Conservation (phyloP, 1,140 invertebrate genomes). For the Eurosta solidaginis region DNA sequence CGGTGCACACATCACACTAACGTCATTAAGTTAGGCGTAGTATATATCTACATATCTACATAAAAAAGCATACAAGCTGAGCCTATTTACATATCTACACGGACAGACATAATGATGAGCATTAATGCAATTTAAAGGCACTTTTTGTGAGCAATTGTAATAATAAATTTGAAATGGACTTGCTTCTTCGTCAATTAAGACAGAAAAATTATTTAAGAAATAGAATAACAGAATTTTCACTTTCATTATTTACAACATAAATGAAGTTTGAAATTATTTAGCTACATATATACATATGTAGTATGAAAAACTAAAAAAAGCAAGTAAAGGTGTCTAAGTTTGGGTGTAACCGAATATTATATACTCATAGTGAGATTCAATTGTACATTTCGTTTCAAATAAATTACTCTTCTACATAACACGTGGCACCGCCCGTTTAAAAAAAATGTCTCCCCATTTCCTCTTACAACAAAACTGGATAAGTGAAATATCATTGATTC, state of each 20-base stretch:
- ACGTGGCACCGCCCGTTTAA: too few relatives aligned
- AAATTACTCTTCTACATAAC: too few relatives aligned
- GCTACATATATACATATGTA: neutral
- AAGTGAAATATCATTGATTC: too few relatives aligned
- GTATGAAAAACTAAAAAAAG: too few relatives aligned
- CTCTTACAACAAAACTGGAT: too few relatives aligned
- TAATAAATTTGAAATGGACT: neutral
- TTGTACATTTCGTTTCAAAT: too few relatives aligned
- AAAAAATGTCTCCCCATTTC: too few relatives aligned
- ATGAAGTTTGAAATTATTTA: neutral
- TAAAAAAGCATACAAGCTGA: neutral
- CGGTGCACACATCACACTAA: neutral
- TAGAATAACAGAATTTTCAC: slow-evolving; percentile 60
- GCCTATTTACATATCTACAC: neutral
- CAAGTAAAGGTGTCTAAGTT: too few relatives aligned
- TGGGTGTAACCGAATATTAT: too few relatives aligned
- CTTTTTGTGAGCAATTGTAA: slow-evolving; percentile 35
- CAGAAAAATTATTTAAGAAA: slow-evolving; percentile 40
- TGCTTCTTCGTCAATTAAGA: slow-evolving; percentile 34
- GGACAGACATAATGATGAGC: neutral
- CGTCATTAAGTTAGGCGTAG: slow-evolving; percentile 19
- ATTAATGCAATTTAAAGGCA: neutral
- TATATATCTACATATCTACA: neutral
- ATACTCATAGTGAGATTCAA: too few relatives aligned
- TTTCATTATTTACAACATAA: slow-evolving; percentile 54